Evolutionary conservation across 2,113 vertebrate genomes (phyloP), one percentile per base, ranked within the genome.

Genomic region (Myotis brandtii): DNA sequence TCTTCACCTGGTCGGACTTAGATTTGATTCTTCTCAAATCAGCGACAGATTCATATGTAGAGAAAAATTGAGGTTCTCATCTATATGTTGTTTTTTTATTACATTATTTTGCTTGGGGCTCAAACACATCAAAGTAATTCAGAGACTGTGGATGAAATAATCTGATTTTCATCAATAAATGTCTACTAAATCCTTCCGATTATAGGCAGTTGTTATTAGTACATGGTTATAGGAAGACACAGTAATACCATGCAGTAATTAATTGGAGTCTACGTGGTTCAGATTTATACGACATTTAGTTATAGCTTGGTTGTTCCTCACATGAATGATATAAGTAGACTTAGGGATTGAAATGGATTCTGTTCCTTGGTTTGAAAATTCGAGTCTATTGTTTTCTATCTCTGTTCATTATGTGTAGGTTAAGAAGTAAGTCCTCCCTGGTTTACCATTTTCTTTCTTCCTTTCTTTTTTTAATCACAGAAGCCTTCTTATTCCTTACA

Each of bases 61-160:
- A 96, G 84, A 97, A 97, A 98, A 98, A 98, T 96, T 96, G 98
- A 97, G 88, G 93, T 96, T 98, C 96, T 97, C 97, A 96, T 98
- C 95, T 97, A 75, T 98, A 96, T 97, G 96, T 98, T 98, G 95
- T 97, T 98, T 97, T 97, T 98, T 98, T 98, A 98, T 98, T 98
- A 97, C 93, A 93, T 98, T 98, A 97, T 96, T 98, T 98, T 98
- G 98, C 98, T 98, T 98, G 93, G 2, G 98, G 98, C 98, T 98
- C 94, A 97, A 96, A 96, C 96, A 95, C 97, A 97, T 97, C 97
- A 97, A 98, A 96, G 95, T 95, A 95, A 94, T 93, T 96, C 89
- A 90, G 89, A 97, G 85, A 96, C 43, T 91, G 70, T 97, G 97
- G 90, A 56, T 97, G 91, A 98, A 98, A 97, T 97, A 93, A 95